These are phyloP conservation scores for Merluccius polli DNA, from an alignment of 2,797 vertebrate species.

Conservation along the genomic window DNA sequence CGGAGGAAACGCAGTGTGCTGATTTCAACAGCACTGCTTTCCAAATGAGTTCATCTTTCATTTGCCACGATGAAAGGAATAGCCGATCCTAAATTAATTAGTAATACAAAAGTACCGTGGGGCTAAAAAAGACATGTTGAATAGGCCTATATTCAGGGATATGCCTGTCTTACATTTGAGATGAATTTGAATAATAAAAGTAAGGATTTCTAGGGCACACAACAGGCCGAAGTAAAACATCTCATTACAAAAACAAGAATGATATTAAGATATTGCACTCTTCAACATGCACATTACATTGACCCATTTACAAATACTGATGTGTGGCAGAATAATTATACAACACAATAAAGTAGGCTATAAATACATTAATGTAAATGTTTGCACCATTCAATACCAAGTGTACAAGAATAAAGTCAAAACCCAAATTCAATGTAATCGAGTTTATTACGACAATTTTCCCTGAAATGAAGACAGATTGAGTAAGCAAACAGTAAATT, in stretches of 20 bases:
- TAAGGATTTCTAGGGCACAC: background rate
- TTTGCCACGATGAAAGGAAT: background rate
- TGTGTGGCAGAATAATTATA: too few relatives aligned
- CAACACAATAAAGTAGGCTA: too few relatives aligned
- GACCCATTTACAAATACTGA: background rate
- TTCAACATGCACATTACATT: background rate
- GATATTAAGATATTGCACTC: background rate
- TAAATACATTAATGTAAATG: background rate
- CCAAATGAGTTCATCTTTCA: background rate
- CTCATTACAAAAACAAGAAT: too few relatives aligned
- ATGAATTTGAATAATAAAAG: too few relatives aligned
- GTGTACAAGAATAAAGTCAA: background rate
- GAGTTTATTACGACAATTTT: constrained; percentile 59
- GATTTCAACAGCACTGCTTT: too few relatives aligned
- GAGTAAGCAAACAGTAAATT: constrained; percentile 42
- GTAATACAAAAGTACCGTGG: too few relatives aligned
- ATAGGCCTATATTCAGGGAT: too few relatives aligned
- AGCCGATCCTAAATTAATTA: too few relatives aligned
- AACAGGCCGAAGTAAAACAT: background rate
- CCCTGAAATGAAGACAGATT: constrained; percentile 60
- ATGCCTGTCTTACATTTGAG: background rate
- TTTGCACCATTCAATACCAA: background rate
- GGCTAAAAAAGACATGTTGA: too few relatives aligned
- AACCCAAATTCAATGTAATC: constrained; percentile 35
- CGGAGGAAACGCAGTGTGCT: background rate